Base-by-base conservation (phyloP, 2,888 invertebrate species). In the Rosalia funebris region DNA sequence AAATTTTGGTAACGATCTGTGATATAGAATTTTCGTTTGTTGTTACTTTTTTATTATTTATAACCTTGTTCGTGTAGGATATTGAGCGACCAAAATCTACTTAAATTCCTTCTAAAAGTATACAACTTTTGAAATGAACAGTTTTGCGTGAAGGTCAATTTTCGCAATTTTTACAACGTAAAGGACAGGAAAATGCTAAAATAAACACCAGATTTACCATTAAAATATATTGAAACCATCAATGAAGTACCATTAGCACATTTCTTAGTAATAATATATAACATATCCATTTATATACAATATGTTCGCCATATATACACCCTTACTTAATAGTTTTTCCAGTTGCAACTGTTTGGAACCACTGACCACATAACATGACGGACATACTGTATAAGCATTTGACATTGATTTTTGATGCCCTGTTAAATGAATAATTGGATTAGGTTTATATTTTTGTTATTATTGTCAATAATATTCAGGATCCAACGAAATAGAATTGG, bases 151-250 rank as follows among this genome's bases (percentile, higher is more conserved):
- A n/a, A n/a, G n/a, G n/a, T n/a, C n/a, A n/a, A n/a, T n/a, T n/a
- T n/a, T n/a, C n/a, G n/a, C n/a, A n/a, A n/a, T n/a, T n/a, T n/a
- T n/a, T n/a, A n/a, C n/a, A n/a, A n/a, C n/a, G n/a, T n/a, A n/a
- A n/a, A n/a, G n/a, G n/a, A n/a, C n/a, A n/a, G n/a, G n/a, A n/a
- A n/a, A n/a, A n/a, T n/a, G n/a, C n/a, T n/a, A n/a, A n/a, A n/a
- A n/a, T n/a, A n/a, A n/a, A n/a, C n/a, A n/a, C n/a, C 34, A 47
- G 53, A 52, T 67, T 66, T 70, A 70, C 66, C 71, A 71, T 71
- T 72, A 72, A 72, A 72, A 72, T 72, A 72, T 72, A 72, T 72
- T 72, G 68, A 71, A 70, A 72, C 65, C 64, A 61, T 70, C 11
- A 34, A n/a, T n/a, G n/a, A n/a, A 34, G 7, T 34, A 34, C 11